phyloP scores from a whole-genome alignment of 2,113 vertebrate genomes.

The Cacatua alba region DNA sequence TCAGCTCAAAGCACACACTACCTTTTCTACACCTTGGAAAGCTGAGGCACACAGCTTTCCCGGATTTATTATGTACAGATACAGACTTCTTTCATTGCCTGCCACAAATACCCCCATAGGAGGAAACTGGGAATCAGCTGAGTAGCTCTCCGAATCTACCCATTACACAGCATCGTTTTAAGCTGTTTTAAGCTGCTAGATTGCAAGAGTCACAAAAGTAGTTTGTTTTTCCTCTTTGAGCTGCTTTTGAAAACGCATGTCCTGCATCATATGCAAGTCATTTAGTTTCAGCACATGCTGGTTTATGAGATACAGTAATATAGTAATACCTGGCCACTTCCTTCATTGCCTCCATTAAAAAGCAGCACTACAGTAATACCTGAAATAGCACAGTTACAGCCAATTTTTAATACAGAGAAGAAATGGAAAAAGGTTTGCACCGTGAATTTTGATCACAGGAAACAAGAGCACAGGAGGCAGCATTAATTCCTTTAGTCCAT shows the following conservation, averaged over 20 bases:
- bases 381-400: constrained; percentile 6
- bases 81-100: neutral
- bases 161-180: neutral
- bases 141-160: neutral
- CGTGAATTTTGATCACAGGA: neutral
- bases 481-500: neutral
- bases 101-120: neutral
- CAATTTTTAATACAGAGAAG: neutral
- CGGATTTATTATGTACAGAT: neutral
- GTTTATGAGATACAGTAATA: neutral
- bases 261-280: neutral
- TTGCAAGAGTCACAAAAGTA: neutral
- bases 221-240: neutral
- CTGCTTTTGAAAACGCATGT: neutral
- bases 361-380: neutral
- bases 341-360: neutral
- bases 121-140: neutral
- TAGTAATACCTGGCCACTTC: neutral
- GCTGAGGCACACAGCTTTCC: neutral
- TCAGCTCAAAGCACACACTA: neutral
- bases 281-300: neutral
- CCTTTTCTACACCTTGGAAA: neutral
- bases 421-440: neutral
- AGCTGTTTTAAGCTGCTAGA: constrained; percentile 3
- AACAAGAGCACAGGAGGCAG: neutral